Percentiles rank a stretch among this genome's conserved stretches.
phyloP scores from a whole-genome alignment of 2,113 vertebrate species.

The Corythornis cristatus region DNA sequence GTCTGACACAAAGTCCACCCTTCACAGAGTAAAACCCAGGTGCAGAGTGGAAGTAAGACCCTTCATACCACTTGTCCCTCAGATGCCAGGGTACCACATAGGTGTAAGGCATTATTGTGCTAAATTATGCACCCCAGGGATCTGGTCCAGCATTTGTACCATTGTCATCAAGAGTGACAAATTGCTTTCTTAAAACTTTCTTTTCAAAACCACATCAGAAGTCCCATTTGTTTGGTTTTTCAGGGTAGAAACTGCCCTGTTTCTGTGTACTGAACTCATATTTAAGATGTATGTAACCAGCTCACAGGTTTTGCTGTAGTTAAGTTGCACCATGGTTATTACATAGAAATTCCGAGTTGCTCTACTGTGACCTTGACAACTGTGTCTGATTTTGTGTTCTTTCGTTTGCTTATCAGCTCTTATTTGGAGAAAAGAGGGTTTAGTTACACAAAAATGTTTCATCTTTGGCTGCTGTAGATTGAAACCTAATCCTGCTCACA shows the following conservation, averaged over 20 bases:
- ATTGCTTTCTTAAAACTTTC: background rate
- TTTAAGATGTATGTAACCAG: background rate
- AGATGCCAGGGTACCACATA: background rate
- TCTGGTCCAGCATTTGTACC: background rate
- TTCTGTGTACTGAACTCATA: background rate
- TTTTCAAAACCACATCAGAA: background rate
- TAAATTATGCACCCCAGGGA: background rate
- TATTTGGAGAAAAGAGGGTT: background rate
- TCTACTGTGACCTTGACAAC: background rate
- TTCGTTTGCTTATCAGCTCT: background rate
- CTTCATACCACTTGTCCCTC: background rate
- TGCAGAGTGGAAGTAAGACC: background rate
- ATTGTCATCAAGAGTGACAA: background rate
- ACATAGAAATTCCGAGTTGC: background rate
- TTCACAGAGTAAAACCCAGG: background rate
- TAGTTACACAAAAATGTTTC: background rate
- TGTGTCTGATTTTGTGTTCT: background rate
- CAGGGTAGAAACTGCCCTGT: background rate
- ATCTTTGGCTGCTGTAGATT: background rate
- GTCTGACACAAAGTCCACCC: background rate
- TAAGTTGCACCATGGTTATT: background rate
- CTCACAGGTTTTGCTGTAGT: background rate
- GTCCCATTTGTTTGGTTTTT: background rate
- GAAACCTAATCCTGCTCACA: background rate
- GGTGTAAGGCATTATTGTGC: background rate